A percentile compares a stretch with the other conserved stretches of the same genome.
Evolutionary conservation across 2,113 vertebrate genomes (phyloP).

Genomic region (Pholis gunnellus): DNA sequence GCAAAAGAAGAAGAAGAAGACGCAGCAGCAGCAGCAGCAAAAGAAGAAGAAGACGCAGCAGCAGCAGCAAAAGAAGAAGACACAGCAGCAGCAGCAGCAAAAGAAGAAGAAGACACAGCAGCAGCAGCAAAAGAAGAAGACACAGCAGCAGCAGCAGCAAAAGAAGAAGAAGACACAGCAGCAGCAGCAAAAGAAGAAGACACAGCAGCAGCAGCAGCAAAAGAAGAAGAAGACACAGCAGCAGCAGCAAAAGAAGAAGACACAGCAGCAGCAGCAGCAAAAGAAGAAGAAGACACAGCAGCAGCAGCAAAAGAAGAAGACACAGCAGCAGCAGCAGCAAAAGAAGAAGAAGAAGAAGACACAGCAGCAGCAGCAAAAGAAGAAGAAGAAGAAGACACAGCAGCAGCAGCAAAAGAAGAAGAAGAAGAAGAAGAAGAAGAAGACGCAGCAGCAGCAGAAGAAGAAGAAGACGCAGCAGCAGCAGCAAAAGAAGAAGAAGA

Average conservation of each 20-base stretch:
- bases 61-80: no score
- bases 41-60: neutral
- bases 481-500: no score
- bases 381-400: no score
- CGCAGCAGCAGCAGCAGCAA: slow-evolving; percentile 7
- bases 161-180: neutral
- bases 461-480: neutral
- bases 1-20: no score
- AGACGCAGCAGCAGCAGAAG: slow-evolving; percentile 6
- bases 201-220: slow-evolving; percentile 7
- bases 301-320: no score
- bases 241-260: no score
- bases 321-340: slow-evolving; percentile 7
- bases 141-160: slow-evolving; percentile 7
- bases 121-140: no score
- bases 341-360: no score
- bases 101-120: neutral
- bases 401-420: neutral
- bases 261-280: slow-evolving; percentile 7
- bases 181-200: no score
- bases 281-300: neutral
- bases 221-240: neutral
- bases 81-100: slow-evolving; percentile 7
- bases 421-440: neutral
- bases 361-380: slow-evolving; percentile 7